Conservation (phyloP, 2,888 invertebrate genomes). For the Euclidia mi region DNA sequence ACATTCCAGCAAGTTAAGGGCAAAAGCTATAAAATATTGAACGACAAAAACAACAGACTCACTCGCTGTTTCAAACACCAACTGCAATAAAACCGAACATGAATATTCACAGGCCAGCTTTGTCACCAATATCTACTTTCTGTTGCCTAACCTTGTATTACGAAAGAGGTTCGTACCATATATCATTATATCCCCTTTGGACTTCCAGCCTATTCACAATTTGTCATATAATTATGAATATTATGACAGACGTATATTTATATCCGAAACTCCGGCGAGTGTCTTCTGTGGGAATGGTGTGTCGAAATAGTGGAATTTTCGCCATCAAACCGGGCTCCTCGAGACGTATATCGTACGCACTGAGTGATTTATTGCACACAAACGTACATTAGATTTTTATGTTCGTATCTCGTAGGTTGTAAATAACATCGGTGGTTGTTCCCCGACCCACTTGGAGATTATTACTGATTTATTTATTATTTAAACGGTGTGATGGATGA, state of each 20-base stretch:
- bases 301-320: constrained; percentile 79
- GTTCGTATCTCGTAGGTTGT: constrained; percentile 80
- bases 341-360: constrained; percentile 48
- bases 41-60: constrained; percentile 4
- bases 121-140: constrained; percentile 36
- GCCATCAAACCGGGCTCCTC: constrained; percentile 71
- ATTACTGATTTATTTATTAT: constrained; percentile 86
- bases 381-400: constrained; percentile 84
- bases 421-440: constrained; percentile 77
- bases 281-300: constrained; percentile 73
- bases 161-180: constrained; percentile 11
- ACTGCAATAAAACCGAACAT: constrained; percentile 37
- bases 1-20: background rate
- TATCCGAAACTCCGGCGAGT: constrained; percentile 31
- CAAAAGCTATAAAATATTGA: constrained; percentile 4
- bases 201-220: constrained; percentile 43
- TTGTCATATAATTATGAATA: constrained; percentile 65
- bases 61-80: constrained; percentile 32
- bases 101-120: constrained; percentile 36
- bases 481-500: constrained; percentile 79
- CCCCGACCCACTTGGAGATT: constrained; percentile 71
- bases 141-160: constrained; percentile 19
- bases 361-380: constrained; percentile 77
- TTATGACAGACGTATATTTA: constrained; percentile 56
- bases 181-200: constrained; percentile 7